Conservation (phyloP, 2,888 invertebrate genomes). For the Diaprepes abbreviatus region DNA sequence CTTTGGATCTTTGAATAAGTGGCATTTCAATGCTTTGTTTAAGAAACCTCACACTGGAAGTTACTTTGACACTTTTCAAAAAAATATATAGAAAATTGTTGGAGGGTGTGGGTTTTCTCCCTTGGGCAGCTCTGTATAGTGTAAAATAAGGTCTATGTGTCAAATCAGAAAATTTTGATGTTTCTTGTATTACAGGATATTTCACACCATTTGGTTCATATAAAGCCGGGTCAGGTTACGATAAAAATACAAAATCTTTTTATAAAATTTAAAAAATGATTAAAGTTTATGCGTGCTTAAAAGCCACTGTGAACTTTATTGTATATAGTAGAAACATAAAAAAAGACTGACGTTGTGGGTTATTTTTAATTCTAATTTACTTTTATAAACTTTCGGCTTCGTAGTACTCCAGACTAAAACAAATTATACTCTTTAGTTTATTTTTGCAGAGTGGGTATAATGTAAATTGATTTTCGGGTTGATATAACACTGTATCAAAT, state of each 20-base stretch:
- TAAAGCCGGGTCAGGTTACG: no score
- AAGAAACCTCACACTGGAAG: no score
- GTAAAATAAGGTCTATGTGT: no score
- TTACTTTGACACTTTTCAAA: no score
- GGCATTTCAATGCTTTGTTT: no score
- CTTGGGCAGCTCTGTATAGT: no score
- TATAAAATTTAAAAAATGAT: neutral
- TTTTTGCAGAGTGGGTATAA: slow-evolving; percentile 21
- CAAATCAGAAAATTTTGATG: no score
- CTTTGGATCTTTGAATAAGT: no score
- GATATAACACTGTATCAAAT: neutral
- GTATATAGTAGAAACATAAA: slow-evolving; percentile 1
- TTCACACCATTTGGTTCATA: no score
- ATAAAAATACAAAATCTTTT: slow-evolving; percentile 7
- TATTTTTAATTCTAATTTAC: slow-evolving; percentile 14
- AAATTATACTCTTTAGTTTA: slow-evolving; percentile 25
- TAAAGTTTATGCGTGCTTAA: neutral
- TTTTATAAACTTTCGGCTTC: slow-evolving; percentile 14
- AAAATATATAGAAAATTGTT: no score
- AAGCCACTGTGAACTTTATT: neutral
- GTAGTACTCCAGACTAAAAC: slow-evolving; percentile 24
- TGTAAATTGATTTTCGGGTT: slow-evolving; percentile 27
- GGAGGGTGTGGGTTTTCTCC: no score
- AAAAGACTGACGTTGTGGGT: slow-evolving; percentile 2
- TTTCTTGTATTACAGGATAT: no score